Evolutionary conservation across 2,797 vertebrate genomes (phyloP).

Genomic region (Glyptemys insculpta): DNA sequence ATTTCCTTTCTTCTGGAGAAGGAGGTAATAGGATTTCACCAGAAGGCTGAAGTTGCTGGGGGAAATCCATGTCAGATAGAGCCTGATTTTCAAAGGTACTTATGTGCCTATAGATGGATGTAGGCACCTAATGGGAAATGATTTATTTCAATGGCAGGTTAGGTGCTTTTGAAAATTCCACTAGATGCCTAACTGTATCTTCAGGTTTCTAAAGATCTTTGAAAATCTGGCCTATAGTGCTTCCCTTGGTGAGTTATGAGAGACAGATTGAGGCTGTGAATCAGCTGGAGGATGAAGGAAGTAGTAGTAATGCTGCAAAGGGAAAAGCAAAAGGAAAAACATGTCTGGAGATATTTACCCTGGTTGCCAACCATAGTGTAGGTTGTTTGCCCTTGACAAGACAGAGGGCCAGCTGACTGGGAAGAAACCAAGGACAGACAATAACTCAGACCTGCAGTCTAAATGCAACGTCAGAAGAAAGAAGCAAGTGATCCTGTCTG

Average conservation of each 20-base stretch:
- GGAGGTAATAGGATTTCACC: background rate
- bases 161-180: background rate
- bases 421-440: background rate
- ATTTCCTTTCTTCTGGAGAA: background rate
- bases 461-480: background rate
- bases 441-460: background rate
- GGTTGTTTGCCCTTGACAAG: slow-evolving; percentile 5
- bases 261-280: background rate
- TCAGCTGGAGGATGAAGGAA: background rate
- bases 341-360: background rate
- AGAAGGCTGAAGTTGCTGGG: background rate
- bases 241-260: background rate
- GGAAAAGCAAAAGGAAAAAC: background rate
- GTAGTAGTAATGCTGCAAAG: background rate
- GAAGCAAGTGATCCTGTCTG: slow-evolving; percentile 22
- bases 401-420: background rate
- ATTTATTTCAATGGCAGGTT: background rate
- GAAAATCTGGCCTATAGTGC: background rate
- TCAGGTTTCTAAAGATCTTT: slow-evolving; percentile 1
- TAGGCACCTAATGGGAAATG: background rate
- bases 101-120: background rate
- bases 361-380: background rate
- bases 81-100: background rate
- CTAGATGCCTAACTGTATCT: background rate
- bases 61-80: background rate